Conservation (phyloP, 2,888 invertebrate species). For the Zeuzera pyrina region DNA sequence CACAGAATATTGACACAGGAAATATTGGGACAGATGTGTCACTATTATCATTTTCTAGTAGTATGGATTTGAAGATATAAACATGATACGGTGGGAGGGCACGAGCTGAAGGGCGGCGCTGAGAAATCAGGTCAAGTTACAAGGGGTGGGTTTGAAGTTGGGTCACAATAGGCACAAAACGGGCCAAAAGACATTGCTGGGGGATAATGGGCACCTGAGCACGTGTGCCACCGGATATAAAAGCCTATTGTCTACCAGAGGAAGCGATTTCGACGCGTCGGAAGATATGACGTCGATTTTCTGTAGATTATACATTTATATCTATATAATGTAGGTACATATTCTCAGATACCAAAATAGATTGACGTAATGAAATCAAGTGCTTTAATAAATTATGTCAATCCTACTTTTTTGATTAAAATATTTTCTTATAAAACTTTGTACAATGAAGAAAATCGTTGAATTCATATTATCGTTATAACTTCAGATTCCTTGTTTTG, state of each 20-base stretch:
- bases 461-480: no score
- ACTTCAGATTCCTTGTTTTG: no score
- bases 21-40: conserved; percentile 45
- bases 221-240: conserved; percentile 69
- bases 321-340: no score
- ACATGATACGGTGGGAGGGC: conserved; percentile 56
- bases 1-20: conserved; percentile 14
- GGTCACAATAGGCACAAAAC: conserved; percentile 44
- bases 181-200: conserved; percentile 30
- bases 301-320: no score
- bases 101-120: conserved; percentile 54
- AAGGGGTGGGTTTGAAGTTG: conserved; percentile 42
- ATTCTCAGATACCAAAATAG: no score
- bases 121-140: conserved; percentile 65
- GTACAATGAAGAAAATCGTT: no score
- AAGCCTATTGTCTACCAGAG: conserved; percentile 63
- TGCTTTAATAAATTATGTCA: no score
- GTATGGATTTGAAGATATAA: conserved; percentile 12
- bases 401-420: no score
- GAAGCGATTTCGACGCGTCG: conserved; percentile 64
- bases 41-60: conserved; percentile 34
- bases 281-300: conserved; percentile 59
- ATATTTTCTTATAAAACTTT: no score
- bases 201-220: conserved; percentile 70
- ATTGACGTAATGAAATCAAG: no score